Base-by-base conservation (phyloP, 2,797 vertebrate species). In the Tolypeutes matacus region DNA sequence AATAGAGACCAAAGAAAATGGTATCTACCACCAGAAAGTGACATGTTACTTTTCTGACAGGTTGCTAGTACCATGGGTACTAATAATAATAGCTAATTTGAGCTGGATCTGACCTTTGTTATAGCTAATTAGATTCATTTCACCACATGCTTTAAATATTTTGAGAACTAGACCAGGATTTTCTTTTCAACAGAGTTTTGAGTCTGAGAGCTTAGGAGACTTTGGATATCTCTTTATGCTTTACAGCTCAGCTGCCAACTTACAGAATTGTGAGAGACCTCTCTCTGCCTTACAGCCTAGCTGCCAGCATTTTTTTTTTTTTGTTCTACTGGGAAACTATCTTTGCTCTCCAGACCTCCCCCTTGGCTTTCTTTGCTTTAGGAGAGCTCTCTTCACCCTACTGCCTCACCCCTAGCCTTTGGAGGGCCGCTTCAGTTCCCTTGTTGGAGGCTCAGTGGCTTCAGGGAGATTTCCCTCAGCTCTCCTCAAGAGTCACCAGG, bases 171-270 rank as follows among this genome's bases (percentile, higher is more conserved):
- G 8, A 53, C 86, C 34, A 91, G 21, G 42, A 69, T 69, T 86
- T 86, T 88, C 31, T 83, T 93, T 85, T 73, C 25, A n/a, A 15
- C 42, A 46, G 15, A 94, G 13, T 4, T 91, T 90, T 91, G 58
- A 86, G 14, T 53, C 15, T 84, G 17, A 78, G n/a, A 10, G 58
- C 31, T 86, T 88, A 6, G 3, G 46, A 91, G 42, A 75, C 51
- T 72, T 67, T 78, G 46, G 34, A 20, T 82, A 78, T 73, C 23
- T 53, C 27, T 75, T 70, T 88, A 36, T 67, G 72, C 29, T 46
- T 62, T 20, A 62, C 6, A 88, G 25, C 65, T 80, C 29, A 88
- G 53, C 15, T 70, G 21, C n/a, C 53, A 64, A 34, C 27, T 78
- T 65, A 70, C 72, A 82, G 25, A 78, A 10, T 65, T 73, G 12